Conservation (phyloP, 2,888 invertebrate species). For the Ormyrus thymus region DNA sequence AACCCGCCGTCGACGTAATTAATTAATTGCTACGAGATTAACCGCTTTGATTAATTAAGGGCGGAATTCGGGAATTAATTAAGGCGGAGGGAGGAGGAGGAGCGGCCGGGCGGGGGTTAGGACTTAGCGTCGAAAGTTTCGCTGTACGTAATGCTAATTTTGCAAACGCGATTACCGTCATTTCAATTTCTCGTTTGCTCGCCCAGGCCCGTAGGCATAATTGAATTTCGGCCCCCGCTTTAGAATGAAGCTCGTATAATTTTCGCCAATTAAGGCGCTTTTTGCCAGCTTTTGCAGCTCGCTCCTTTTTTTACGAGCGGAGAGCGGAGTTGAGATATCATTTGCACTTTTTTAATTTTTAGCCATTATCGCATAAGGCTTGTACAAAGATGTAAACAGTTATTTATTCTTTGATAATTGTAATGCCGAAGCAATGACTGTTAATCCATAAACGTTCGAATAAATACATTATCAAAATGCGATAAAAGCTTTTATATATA, state of each 20-base stretch:
- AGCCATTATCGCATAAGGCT: no score
- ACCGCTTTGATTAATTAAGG: slow-evolving; percentile 41
- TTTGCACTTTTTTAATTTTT: no score
- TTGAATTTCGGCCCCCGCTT: background rate
- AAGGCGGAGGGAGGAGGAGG: background rate
- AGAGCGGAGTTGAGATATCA: no score
- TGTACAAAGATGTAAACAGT: no score
- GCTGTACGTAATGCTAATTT: slow-evolving; percentile 14
- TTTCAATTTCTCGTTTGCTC: slow-evolving; percentile 27
- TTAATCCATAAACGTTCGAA: no score
- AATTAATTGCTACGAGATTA: slow-evolving; percentile 35
- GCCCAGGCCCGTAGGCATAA: background rate
- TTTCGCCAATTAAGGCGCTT: slow-evolving; percentile 8
- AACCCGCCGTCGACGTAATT: background rate
- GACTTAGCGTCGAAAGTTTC: slow-evolving; percentile 28
- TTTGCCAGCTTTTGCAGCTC: no score
- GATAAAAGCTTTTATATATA: no score
- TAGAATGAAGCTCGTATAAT: slow-evolving; percentile 11
- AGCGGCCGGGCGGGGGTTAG: background rate
- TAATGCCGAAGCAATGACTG: no score
- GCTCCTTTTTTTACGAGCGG: no score
- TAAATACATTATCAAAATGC: no score
- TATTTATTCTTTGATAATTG: no score
- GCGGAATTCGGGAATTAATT: slow-evolving; percentile 24
- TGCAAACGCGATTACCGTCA: slow-evolving; percentile 32